Evolutionary conservation across 2,797 vertebrate species (phyloP), one percentile per base, ranked within the genome.

Genomic region (Ciconia nigra): DNA sequence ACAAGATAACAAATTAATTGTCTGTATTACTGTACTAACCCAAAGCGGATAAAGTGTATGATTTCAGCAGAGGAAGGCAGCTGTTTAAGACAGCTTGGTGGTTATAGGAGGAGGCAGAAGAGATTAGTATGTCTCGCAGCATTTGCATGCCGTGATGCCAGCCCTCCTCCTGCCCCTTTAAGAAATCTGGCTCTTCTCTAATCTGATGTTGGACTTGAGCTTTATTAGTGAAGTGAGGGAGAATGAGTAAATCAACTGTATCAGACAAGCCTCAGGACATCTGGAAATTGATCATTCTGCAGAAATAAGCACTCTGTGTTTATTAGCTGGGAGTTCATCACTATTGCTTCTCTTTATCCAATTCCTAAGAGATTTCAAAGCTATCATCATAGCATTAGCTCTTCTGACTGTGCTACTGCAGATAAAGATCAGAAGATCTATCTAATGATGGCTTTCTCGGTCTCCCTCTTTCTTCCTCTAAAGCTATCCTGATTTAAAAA

Each of bases 291-390:
- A 98, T 98, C 98, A 97, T 98, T 98, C 97, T 98, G 97, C 98
- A 95, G 97, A 98, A 98, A 98, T 98, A 97, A 98, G 97, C 97
- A 96, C 98, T 98, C 97, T 96, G 95, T 98, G 98, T 98, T 98
- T 98, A 98, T 98, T 98, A 98, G 97, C 98, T 97, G 97, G 97
- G 97, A 98, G 98, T 98, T 98, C 97, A 98, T 98, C 98, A 98
- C 98, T 98, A 98, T 98, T 97, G 10, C 96, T 96, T 98, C 97
- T 96, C 96, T 97, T 98, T 98, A 98, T 98, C 98, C 98, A 97
- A 96, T 98, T 98, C 98, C 98, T 98, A 97, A 97, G 98, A 98
- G 98, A 97, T 97, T 98, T 98, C 98, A 97, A 97, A 98, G 98
- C 98, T 97, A 98, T 98, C 98, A 98, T 98, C 97, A 97, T 97